Conservation (phyloP, 92 coral and sea anemone species). For the Actinernus sp. region DNA sequence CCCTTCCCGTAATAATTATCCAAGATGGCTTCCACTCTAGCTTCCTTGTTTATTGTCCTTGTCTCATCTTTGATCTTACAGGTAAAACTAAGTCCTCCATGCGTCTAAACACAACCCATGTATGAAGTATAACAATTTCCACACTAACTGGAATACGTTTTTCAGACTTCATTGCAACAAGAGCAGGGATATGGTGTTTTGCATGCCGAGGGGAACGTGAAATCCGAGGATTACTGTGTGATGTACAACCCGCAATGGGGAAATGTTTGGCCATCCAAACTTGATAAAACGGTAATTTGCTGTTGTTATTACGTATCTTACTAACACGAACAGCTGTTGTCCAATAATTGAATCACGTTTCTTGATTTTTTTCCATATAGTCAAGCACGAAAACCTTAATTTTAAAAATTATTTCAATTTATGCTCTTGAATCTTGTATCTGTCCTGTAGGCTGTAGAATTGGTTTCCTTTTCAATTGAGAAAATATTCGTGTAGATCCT, state of each 20-base stretch:
- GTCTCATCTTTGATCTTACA: conserved; percentile 4
- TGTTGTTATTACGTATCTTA: background rate
- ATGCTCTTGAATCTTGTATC: too few relatives aligned
- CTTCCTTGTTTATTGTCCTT: too few relatives aligned
- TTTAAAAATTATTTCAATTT: background rate
- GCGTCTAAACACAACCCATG: too few relatives aligned
- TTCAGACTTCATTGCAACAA: background rate
- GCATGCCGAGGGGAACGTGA: background rate
- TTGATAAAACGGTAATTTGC: conserved; percentile 86
- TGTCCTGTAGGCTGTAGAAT: too few relatives aligned
- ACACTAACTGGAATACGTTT: too few relatives aligned
- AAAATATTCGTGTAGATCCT: too few relatives aligned
- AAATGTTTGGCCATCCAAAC: conserved; percentile 54
- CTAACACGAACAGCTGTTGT: background rate
- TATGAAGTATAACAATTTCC: too few relatives aligned
- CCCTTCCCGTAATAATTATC: too few relatives aligned
- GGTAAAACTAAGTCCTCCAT: background rate
- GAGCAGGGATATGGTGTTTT: background rate
- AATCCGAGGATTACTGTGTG: conserved; percentile 72
- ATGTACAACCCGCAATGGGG: conserved; percentile 77
- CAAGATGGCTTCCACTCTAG: too few relatives aligned
- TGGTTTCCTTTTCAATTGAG: too few relatives aligned
- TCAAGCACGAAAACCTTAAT: background rate
- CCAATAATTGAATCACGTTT: background rate
- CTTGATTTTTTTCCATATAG: background rate